Evolutionary conservation across 2,113 vertebrate genomes (phyloP), one percentile per base, ranked within the genome.

Genomic region (Oxygymnocypris stewartii): DNA sequence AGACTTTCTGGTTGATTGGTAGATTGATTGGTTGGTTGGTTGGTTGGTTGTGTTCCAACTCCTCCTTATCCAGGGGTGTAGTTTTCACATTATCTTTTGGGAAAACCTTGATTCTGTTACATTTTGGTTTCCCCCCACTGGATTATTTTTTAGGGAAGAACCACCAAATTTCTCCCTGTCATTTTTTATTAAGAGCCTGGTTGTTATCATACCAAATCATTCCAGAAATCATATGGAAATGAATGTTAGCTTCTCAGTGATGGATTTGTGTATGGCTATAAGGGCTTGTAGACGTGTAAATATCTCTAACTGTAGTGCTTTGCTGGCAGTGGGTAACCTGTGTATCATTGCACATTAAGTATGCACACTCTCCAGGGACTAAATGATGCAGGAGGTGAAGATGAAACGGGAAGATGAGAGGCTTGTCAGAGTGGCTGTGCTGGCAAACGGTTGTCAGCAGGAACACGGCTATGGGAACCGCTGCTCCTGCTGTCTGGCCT

Each of bases 371-470:
- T 44, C 37, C n/a, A 67, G 79, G n/a, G 61, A 82, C 79, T 82
- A 20, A 82, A 67, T 47, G 79, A 82, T 63, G 37, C 37, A 42
- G 61, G 59, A 11, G 61, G 79, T 65, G 40, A 67, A 65, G 40
- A 81, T 81, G 37, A 81, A 65, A 44, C 8, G 0, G 76, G 14
- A 67, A 82, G 79, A 67, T 82, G 59, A 67, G 79, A 82, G 79
- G 40, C 79, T 65, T 82, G 79, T 67, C 79, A 25, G 79, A 49
- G 51, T 4, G 31, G 20, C 51, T 65, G 40, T 47, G 79, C 61
- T 28, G 79, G 79, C 31, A 82, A 82, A 67, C n/a, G 37, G 4
- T 82, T 82, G 61, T 82, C 61, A 82, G 79, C 61, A 18, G 61
- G 78, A 79, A 42, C 20, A n/a, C 23, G 18, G 37, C 78, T 77